A percentile compares a stretch with the other conserved stretches of the same genome.
Evolutionary conservation across 2,797 vertebrate genomes (phyloP).

Genomic region (Balearica regulorum): DNA sequence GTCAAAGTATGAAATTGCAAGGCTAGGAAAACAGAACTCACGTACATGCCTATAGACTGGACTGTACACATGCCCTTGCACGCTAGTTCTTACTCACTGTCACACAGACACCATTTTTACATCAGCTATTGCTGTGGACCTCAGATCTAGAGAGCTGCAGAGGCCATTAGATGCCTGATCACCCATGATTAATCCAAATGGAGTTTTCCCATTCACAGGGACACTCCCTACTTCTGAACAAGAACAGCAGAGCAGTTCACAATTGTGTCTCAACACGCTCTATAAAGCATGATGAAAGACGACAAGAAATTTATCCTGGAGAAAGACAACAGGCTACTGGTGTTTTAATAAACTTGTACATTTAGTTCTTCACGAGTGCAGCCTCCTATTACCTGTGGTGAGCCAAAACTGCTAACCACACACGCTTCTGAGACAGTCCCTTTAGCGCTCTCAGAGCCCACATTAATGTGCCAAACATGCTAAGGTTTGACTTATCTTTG

Average conservation of each 20-base stretch:
- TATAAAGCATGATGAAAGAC: constrained; percentile 36
- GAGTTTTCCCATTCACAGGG: constrained; percentile 33
- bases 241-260: not conserved
- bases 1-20: not conserved
- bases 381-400: not conserved
- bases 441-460: not conserved
- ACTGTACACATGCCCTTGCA: not conserved
- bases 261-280: constrained; percentile 17
- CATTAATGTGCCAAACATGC: not conserved
- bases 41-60: not conserved
- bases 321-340: not conserved
- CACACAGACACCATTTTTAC: not conserved
- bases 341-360: constrained; percentile 21
- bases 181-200: constrained; percentile 32
- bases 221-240: constrained; percentile 19
- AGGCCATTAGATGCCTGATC: constrained; percentile 35
- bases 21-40: not conserved
- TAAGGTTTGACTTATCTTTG: not conserved
- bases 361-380: not conserved
- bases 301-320: not conserved
- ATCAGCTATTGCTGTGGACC: not conserved
- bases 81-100: not conserved
- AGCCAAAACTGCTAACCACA: not conserved
- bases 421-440: not conserved
- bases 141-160: not conserved